Conservation (phyloP, 2,797 vertebrate genomes). For the Astyanax mexicanus region DNA sequence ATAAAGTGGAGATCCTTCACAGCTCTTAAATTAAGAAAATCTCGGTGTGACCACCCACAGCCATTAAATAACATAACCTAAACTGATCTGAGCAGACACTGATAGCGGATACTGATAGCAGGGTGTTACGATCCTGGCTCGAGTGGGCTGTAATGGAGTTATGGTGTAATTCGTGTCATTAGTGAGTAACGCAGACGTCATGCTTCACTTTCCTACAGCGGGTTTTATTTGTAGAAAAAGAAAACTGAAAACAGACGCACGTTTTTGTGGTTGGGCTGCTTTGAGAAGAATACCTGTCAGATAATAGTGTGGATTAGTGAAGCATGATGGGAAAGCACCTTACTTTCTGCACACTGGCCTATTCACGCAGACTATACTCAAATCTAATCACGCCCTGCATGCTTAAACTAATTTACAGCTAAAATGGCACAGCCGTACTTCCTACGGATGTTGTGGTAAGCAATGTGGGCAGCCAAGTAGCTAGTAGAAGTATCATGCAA, state of each 20-base stretch:
- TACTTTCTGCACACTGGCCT: not conserved
- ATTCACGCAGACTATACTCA: not conserved
- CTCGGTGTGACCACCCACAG: not conserved
- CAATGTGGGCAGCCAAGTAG: too few species aligned
- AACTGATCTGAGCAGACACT: not conserved
- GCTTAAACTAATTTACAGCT: not conserved
- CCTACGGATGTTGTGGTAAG: not conserved
- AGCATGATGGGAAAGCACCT: not conserved
- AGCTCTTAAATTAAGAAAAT: not conserved
- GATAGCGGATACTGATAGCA: not conserved
- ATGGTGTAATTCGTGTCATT: not conserved
- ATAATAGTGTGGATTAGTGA: not conserved
- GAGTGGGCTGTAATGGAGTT: constrained; percentile 13
- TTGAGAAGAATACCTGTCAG: not conserved
- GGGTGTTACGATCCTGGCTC: not conserved
- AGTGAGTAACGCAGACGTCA: not conserved
- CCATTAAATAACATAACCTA: not conserved
- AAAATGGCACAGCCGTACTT: not conserved
- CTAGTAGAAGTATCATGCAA: not conserved
- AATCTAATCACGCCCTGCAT: not conserved
- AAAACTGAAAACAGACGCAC: not conserved
- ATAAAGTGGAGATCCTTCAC: too few species aligned
- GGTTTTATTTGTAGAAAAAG: not conserved
- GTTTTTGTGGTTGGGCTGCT: not conserved
- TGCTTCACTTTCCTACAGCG: not conserved